Evolutionary conservation across 2,888 invertebrate genomes (phyloP).

Genomic region (Dryococelus australis): DNA sequence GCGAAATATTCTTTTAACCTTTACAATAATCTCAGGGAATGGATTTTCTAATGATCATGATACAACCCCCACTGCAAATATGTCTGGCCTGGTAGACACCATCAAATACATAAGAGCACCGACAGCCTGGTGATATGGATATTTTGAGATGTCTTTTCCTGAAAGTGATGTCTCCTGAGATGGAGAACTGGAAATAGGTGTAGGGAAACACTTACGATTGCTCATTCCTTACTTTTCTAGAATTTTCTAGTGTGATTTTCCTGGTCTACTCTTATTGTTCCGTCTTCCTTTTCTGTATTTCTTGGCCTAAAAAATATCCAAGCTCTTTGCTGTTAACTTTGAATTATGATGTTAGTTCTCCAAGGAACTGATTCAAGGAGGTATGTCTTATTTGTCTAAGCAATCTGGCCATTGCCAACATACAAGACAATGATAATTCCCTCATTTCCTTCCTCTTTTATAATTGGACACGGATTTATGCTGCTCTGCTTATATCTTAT

Average conservation of each 20-base stretch:
- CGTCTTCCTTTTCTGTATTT: not conserved
- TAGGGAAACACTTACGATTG: not conserved
- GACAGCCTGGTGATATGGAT: not conserved
- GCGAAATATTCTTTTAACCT: no score
- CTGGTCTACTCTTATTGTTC: not conserved
- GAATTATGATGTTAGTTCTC: constrained; percentile 36
- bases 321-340: not conserved
- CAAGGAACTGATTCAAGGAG: constrained; percentile 47
- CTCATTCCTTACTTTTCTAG: not conserved
- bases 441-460: not conserved
- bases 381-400: not conserved
- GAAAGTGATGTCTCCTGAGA: not conserved
- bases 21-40: not conserved
- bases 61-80: not conserved
- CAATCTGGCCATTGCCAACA: not conserved
- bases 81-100: not conserved
- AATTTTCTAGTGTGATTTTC: not conserved
- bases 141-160: not conserved
- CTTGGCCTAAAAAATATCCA: not conserved
- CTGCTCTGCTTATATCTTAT: constrained; percentile 50
- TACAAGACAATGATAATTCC: not conserved
- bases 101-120: not conserved
- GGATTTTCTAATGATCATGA: constrained; percentile 7
- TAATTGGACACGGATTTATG: constrained; percentile 42
- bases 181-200: not conserved